Evolutionary conservation across 1,140 invertebrate genomes (phyloP).

Genomic region (Pollicipes pollicipes): DNA sequence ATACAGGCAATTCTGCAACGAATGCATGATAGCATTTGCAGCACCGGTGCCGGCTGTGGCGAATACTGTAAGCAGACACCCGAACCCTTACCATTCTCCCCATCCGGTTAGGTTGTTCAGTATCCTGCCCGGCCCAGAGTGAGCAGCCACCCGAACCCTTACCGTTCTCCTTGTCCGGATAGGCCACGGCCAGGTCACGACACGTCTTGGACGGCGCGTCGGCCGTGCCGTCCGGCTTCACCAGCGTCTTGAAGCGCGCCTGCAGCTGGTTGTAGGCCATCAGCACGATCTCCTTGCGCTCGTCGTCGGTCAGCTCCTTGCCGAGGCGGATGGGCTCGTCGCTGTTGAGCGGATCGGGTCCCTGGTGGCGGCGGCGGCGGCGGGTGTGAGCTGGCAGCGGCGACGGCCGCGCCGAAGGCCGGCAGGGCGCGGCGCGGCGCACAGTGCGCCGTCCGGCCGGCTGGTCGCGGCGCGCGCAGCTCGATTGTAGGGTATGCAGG

Average conservation of each 20-base stretch:
- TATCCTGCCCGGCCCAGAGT: too few relatives aligned
- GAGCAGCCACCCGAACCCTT: slow-evolving; percentile 16
- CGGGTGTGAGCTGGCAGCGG: too few relatives aligned
- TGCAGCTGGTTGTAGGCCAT: slow-evolving; percentile 64
- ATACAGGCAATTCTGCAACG: too few relatives aligned
- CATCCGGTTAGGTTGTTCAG: too few relatives aligned
- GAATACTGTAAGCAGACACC: too few relatives aligned
- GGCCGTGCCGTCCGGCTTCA: slow-evolving; percentile 58
- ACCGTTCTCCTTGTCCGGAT: slow-evolving; percentile 54
- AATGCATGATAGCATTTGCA: too few relatives aligned
- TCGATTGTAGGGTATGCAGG: background rate
- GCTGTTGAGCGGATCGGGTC: slow-evolving; percentile 49
- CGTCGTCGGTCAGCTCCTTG: slow-evolving; percentile 46
- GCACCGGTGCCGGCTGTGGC: too few relatives aligned
- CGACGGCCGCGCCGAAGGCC: too few relatives aligned
- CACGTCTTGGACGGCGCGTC: slow-evolving; percentile 64
- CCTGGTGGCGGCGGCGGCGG: slow-evolving; percentile 33
- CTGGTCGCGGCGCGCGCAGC: background rate
- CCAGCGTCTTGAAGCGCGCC: slow-evolving; percentile 50
- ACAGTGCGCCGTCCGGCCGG: background rate
- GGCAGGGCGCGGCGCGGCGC: too few relatives aligned
- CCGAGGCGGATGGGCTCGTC: slow-evolving; percentile 55
- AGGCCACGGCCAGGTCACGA: slow-evolving; percentile 50
- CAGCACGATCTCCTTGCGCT: slow-evolving; percentile 47
- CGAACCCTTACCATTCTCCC: too few relatives aligned